phyloP scores from a whole-genome alignment of 2,888 invertebrate species.

The Meteorus colon region DNA sequence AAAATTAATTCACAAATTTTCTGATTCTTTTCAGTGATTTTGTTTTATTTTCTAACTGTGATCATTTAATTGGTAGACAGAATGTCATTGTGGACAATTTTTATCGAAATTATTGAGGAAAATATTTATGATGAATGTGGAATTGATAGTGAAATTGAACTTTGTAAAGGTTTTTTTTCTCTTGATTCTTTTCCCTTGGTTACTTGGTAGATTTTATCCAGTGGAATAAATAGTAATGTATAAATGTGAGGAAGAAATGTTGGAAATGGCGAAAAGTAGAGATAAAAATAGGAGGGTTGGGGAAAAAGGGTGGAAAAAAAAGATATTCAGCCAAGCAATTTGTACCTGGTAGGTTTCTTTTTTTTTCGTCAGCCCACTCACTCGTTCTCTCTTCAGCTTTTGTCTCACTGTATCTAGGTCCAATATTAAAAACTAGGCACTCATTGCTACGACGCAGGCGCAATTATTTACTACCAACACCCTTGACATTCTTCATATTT shows the following conservation, averaged over 20 bases:
- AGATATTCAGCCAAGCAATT: slow-evolving; percentile 2
- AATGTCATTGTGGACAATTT: too few species aligned
- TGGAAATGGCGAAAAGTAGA: background rate
- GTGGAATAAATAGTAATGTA: background rate
- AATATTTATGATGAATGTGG: too few species aligned
- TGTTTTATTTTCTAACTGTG: too few species aligned
- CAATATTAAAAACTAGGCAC: slow-evolving; percentile 32
- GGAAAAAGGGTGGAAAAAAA: background rate
- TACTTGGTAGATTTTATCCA: background rate
- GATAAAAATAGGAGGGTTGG: background rate
- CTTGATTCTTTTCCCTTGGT: background rate
- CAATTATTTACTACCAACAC: slow-evolving; percentile 33
- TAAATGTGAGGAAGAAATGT: background rate
- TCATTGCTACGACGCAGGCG: slow-evolving; percentile 30
- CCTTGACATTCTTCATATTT: slow-evolving; percentile 35
- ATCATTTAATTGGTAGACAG: too few species aligned
- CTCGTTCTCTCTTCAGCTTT: slow-evolving; percentile 4
- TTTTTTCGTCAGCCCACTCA: background rate
- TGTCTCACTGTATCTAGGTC: slow-evolving; percentile 28
- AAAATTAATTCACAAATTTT: too few species aligned
- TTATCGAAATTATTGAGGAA: too few species aligned
- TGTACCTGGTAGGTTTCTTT: background rate
- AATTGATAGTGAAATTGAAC: background rate
- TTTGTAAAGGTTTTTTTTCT: background rate
- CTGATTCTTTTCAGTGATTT: too few species aligned